phyloP scores from a whole-genome alignment of 2,113 vertebrate species.

The Tichodroma muraria region DNA sequence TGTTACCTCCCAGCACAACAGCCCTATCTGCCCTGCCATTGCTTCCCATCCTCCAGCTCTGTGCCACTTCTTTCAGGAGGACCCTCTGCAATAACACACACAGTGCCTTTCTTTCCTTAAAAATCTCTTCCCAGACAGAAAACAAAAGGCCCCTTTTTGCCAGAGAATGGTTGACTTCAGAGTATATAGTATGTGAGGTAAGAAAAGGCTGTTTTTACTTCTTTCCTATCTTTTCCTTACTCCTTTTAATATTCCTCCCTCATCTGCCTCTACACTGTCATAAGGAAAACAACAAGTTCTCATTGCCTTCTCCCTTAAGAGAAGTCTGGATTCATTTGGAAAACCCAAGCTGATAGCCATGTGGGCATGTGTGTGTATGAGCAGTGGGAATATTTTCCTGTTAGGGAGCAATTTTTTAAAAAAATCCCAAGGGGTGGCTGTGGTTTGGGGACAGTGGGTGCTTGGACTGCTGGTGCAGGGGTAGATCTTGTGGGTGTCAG shows the following conservation, averaged over 20 bases:
- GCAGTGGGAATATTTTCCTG: neutral
- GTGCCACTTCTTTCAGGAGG: neutral
- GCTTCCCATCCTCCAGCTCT: neutral
- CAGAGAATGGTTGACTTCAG: neutral
- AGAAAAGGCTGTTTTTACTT: neutral
- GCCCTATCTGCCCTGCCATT: neutral
- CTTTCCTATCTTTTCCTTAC: neutral
- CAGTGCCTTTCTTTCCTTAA: neutral
- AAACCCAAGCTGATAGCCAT: neutral
- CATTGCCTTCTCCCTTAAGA: neutral
- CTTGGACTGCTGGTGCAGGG: neutral
- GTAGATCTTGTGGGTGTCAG: neutral
- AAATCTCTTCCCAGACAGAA: neutral
- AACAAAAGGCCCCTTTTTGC: neutral
- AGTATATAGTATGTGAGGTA: fast-evolving
- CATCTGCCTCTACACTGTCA: neutral
- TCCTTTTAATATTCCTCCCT: neutral
- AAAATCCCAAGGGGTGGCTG: neutral
- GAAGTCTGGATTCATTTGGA: neutral
- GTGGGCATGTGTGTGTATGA: neutral
- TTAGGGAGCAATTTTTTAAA: neutral
- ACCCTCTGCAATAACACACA: neutral
- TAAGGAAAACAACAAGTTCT: neutral
- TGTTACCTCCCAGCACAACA: neutral
- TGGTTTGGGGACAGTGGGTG: neutral